Evolutionary conservation across 2,888 invertebrate genomes (phyloP), one percentile per base, ranked within the genome.

Genomic region (Lypha dubia): DNA sequence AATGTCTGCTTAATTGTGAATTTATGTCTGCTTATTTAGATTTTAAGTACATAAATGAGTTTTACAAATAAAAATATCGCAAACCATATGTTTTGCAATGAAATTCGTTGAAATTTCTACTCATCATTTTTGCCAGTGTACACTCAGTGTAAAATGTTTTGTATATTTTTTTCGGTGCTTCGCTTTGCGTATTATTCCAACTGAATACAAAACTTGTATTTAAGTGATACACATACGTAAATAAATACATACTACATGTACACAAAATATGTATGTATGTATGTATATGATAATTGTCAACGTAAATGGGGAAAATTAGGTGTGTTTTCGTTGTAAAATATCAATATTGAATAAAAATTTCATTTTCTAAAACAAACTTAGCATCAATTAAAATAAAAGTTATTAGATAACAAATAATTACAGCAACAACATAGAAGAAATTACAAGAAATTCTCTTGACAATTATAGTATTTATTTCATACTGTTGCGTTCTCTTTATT

Each of bases 341-440:
- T 22, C 56, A 76, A 76, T 67, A 67, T 67, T 56, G 4, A 32
- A 75, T 41, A 63, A 44, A 53, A 46, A 60, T 35, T 73, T 60
- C n/a, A 32, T 58, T 46, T 11, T 20, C 17, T 24, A 2, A 76
- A 58, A 3, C 22, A 56, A 53, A 70, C 9, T 4, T 5, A 44
- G 5, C 20, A 70, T n/a, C 44, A 62, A 79, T 53, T 70, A 62
- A 68, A 62, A 44, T 35, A 24, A 51, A 60, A 68, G 9, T 41
- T 63, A 63, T 44, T 24, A 15, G 3, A 41, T 1, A 28, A 22
- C 51, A 51, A 58, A 22, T 46, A 38, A 38, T 62, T 51, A 51
- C 24, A 0, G 49, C 22, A 62, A 73, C n/a, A 17, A 53, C 11
- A 51, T 17, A 53, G 35, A 51, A 20, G 3, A 63, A 44, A 22